Conservation (phyloP, 2,888 invertebrate species). For the Nudaria mundana region DNA sequence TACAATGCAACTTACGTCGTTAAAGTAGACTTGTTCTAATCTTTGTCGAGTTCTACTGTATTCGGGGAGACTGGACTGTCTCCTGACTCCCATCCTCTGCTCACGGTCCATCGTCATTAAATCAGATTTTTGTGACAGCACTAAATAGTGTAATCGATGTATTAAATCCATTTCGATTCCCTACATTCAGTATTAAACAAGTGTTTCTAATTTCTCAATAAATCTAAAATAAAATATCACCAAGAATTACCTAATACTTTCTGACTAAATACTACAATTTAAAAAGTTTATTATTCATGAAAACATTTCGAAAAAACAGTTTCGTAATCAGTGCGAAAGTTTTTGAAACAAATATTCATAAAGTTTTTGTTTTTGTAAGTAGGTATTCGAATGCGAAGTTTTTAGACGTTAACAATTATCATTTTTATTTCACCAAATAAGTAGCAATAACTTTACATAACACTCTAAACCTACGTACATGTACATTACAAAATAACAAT, state of each 20-base stretch:
- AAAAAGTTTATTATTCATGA: too few species aligned
- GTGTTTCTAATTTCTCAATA: too few species aligned
- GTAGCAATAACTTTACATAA: not conserved
- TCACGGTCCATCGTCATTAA: conserved; percentile 76
- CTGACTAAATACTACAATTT: too few species aligned
- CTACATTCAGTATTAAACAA: too few species aligned
- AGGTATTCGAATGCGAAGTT: not conserved
- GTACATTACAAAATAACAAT: not conserved
- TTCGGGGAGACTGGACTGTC: conserved; percentile 75
- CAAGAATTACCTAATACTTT: too few species aligned
- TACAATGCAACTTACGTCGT: conserved; percentile 70
- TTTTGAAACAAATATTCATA: conserved; percentile 8
- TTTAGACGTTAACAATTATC: too few species aligned
- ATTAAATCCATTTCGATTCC: conserved; percentile 74
- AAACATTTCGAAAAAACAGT: conserved; percentile 2
- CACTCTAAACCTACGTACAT: not conserved
- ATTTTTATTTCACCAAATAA: not conserved
- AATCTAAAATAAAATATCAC: too few species aligned
- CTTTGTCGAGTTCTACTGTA: conserved; percentile 68
- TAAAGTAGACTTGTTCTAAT: conserved; percentile 70
- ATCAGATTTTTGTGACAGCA: conserved; percentile 75
- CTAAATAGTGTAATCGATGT: conserved; percentile 74
- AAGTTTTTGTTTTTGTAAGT: conserved; percentile 1
- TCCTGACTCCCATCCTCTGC: conserved; percentile 68
- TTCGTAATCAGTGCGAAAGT: conserved; percentile 8